A percentile compares a stretch with the other conserved stretches of the same genome.
Conservation (phyloP, 2,797 vertebrate species). For the Amblyraja radiata region DNA sequence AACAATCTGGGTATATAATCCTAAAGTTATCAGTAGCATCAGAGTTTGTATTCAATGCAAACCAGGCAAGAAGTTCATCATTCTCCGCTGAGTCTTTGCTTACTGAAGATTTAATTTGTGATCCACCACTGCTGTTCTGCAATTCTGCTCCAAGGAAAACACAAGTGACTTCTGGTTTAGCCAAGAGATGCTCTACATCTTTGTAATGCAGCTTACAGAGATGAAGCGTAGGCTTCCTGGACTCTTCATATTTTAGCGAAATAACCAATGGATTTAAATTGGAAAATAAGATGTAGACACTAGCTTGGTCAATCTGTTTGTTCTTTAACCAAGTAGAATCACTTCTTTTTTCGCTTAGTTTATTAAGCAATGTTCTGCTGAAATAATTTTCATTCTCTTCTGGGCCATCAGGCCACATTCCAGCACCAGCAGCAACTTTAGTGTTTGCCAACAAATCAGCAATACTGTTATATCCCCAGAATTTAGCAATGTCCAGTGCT, state of each 20-base stretch:
- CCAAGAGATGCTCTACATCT: slow-evolving; percentile 62
- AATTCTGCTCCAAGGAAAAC: slow-evolving; percentile 82
- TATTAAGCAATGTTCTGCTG: slow-evolving; percentile 70
- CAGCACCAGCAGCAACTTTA: slow-evolving; percentile 46
- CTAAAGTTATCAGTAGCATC: slow-evolving; percentile 60
- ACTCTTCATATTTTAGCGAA: slow-evolving; percentile 45
- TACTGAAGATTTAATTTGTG: slow-evolving; percentile 33
- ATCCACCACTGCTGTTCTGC: slow-evolving; percentile 44
- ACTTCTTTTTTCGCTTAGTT: slow-evolving; percentile 72
- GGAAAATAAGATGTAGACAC: slow-evolving; percentile 79
- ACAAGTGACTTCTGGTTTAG: slow-evolving; percentile 54
- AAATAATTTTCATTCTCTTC: slow-evolving; percentile 73
- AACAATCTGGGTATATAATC: slow-evolving; percentile 57
- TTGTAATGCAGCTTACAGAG: slow-evolving; percentile 64
- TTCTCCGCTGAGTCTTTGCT: slow-evolving; percentile 42
- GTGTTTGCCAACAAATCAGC: slow-evolving; percentile 59
- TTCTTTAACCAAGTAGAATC: slow-evolving; percentile 68
- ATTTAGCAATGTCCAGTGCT: slow-evolving; percentile 77
- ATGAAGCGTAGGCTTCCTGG: slow-evolving; percentile 53
- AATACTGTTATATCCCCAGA: slow-evolving; percentile 86
- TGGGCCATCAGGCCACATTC: slow-evolving; percentile 48
- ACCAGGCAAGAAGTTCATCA: slow-evolving; percentile 76
- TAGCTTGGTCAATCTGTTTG: slow-evolving; percentile 59
- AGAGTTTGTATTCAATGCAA: slow-evolving; percentile 67
- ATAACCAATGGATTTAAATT: slow-evolving; percentile 72